Base-by-base conservation (phyloP, 2,888 invertebrate genomes). In the Agonopterix alstromeriana region DNA sequence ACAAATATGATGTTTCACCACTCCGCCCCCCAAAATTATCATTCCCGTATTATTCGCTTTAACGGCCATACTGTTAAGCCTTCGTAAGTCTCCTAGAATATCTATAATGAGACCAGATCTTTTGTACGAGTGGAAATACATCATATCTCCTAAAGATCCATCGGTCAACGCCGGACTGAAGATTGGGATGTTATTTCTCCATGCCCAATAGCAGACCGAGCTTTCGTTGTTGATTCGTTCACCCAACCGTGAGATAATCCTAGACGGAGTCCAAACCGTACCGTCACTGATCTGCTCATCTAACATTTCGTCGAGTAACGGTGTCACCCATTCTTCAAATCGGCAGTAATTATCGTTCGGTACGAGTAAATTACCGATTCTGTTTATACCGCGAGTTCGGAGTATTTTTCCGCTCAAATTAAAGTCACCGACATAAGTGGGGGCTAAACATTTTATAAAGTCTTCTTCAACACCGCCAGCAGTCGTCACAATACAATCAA, bases 381-480 rank as follows among this genome's bases (percentile, higher is more conserved):
- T 87, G 77, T 98, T 98, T 47, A 98, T 94, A 4, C 97, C 99
- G 47, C 93, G 92, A 10, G 95, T 93, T 47, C 98, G 90, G 11
- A 98, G 89, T 45, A 89, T 84, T 77, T 92, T 92, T 0, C 98
- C 98, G 59, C 92, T 91, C 48, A 98, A 87, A 67, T 93, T 88
- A 73, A 98, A 99, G 67, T 97, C 96, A 0, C 99, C 99, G 46
- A 99, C 75, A 65, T 92, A 98, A 0, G 98, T 99, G 0, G 98
- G 96, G 1, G 97, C 97, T 48, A 99, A 89, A 74, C 99, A 99
- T 89, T 99, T 99, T 42, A 99, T 99, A 43, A 99, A 93, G 86
- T 99, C 99, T 83, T 99, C 99, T 79, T 99, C 99, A 0, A 99
- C 91, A 0, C 99, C 99, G 1, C 99, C 99, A 0, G 99, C 99